These are phyloP conservation scores for Geophilus truncorum DNA, from an alignment of 2,888 invertebrate genomes.

Conservation along the genomic window DNA sequence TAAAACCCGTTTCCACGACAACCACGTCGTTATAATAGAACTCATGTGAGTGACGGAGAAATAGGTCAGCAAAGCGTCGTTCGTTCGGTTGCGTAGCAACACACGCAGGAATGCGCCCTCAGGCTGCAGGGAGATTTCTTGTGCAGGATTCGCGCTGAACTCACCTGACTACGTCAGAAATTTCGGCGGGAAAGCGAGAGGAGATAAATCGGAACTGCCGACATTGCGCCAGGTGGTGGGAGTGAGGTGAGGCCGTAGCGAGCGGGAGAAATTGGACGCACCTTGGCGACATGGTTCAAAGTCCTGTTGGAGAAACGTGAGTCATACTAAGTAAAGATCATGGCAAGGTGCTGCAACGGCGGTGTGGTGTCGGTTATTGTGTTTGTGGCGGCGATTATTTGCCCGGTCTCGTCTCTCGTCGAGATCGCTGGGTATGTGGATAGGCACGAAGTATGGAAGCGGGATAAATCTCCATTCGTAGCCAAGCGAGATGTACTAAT, in stretches of 20 bases:
- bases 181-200: neutral
- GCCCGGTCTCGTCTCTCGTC: neutral
- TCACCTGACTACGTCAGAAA: slow-evolving; percentile 1
- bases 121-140: neutral
- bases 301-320: neutral
- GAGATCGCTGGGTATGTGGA: slow-evolving; percentile 30
- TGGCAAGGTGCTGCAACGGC: neutral
- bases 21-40: neutral
- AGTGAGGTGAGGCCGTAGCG: too few relatives aligned
- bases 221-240: neutral
- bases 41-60: neutral
- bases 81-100: neutral
- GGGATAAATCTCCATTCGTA: neutral
- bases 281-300: slow-evolving; percentile 22
- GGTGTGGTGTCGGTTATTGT: neutral
- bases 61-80: slow-evolving; percentile 25
- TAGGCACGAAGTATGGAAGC: neutral
- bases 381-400: neutral
- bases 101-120: neutral
- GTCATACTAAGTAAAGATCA: neutral
- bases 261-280: neutral
- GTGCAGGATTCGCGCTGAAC: neutral
- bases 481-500: neutral
- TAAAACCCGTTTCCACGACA: slow-evolving; percentile 12
- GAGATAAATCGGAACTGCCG: neutral